These are phyloP conservation scores for Ophthalmotilapia sp. DNA, from an alignment of 2,113 vertebrate species.

Conservation along the genomic window DNA sequence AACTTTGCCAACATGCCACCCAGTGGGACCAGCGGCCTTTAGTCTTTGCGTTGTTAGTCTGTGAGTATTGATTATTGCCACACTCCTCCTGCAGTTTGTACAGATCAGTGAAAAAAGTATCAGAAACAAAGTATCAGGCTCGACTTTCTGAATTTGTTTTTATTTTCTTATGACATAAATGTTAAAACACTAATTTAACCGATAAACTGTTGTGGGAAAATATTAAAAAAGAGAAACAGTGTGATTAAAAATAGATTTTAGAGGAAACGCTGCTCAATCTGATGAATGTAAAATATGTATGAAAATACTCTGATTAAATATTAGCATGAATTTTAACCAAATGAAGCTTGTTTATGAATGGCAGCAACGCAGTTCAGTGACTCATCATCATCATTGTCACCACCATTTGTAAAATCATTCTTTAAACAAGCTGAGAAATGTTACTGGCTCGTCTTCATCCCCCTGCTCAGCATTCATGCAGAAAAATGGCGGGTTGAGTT, in stretches of 20 bases:
- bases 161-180: neutral
- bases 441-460: neutral
- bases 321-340: neutral
- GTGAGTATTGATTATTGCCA: neutral
- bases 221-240: neutral
- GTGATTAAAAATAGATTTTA: neutral
- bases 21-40: fast-evolving
- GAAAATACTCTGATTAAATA: neutral
- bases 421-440: conserved; percentile 39
- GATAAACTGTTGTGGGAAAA: fast-evolving
- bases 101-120: neutral
- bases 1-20: neutral
- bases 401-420: neutral
- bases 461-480: neutral
- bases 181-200: neutral
- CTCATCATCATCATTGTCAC: neutral
- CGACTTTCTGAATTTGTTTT: neutral
- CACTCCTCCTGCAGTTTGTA: neutral
- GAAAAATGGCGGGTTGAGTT: conserved; percentile 36
- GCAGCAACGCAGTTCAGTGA: neutral
- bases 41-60: neutral
- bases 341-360: neutral
- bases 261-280: neutral
- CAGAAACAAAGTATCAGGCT: neutral
- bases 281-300: neutral